Evolutionary conservation across 1,140 invertebrate species (phyloP).

Genomic region (Probaryconus sp.): DNA sequence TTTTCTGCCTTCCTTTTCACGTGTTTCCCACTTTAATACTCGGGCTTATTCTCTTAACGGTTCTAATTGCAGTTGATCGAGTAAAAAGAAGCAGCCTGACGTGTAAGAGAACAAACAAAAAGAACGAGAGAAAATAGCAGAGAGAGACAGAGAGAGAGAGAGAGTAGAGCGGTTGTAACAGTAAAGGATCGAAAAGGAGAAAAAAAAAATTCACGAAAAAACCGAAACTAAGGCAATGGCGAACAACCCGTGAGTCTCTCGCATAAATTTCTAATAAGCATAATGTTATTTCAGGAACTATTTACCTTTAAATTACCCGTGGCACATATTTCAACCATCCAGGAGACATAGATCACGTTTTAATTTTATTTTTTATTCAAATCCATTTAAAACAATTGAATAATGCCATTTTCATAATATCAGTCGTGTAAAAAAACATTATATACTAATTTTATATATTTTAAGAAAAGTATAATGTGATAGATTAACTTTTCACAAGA

Average conservation of each 20-base stretch:
- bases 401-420: no score
- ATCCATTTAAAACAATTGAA: no score
- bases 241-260: slow-evolving; percentile 41
- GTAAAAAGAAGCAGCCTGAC: slow-evolving; percentile 13
- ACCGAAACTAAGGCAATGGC: slow-evolving; percentile 32
- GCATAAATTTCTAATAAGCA: slow-evolving; percentile 47
- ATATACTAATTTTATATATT: no score
- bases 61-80: slow-evolving; percentile 62
- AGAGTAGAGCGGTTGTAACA: slow-evolving; percentile 17
- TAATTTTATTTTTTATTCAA: no score
- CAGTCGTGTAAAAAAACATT: no score
- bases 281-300: slow-evolving; percentile 50
- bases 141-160: slow-evolving; percentile 8
- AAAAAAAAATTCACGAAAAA: no score
- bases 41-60: slow-evolving; percentile 51
- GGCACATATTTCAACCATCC: no score
- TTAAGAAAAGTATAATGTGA: no score
- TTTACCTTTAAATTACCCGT: no score
- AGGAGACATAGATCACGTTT: no score
- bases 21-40: slow-evolving; percentile 60
- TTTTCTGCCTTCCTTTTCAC: slow-evolving; percentile 50
- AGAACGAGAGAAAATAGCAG: slow-evolving; percentile 8
- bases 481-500: no score
- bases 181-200: slow-evolving; percentile 36
- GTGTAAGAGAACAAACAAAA: slow-evolving; percentile 1